phyloP scores from a whole-genome alignment of 2,888 invertebrate genomes.

The Hyppa rectilinea region DNA sequence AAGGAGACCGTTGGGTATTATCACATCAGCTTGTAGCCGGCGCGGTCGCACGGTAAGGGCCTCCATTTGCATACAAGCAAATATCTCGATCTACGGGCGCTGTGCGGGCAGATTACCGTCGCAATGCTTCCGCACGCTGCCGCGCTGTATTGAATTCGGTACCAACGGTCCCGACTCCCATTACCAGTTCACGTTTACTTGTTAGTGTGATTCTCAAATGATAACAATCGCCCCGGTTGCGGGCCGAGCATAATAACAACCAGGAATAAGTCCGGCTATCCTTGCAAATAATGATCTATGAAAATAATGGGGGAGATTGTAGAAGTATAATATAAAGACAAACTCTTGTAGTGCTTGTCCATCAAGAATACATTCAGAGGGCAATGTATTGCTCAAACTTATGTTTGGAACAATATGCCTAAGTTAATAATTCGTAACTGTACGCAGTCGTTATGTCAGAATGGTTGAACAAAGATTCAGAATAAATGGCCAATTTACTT shows the following conservation, averaged over 20 bases:
- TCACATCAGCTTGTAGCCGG: conserved; percentile 85
- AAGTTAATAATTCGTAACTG: conserved; percentile 28
- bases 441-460: conserved; percentile 37
- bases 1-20: conserved; percentile 87
- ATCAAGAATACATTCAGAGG: conserved; percentile 39
- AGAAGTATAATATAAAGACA: conserved; percentile 5
- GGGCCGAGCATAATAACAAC: conserved; percentile 74
- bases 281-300: conserved; percentile 61
- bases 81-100: conserved; percentile 86
- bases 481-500: conserved; percentile 40
- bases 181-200: conserved; percentile 85
- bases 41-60: conserved; percentile 87
- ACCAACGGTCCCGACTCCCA: conserved; percentile 80
- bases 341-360: conserved; percentile 23
- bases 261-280: conserved; percentile 64
- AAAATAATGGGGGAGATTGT: conserved; percentile 42
- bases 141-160: conserved; percentile 86
- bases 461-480: conserved; percentile 37
- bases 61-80: conserved; percentile 89
- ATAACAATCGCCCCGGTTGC: conserved; percentile 81
- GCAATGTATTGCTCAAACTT: conserved; percentile 21
- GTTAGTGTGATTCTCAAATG: conserved; percentile 87
- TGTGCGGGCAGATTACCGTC: conserved; percentile 83
- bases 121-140: conserved; percentile 85
- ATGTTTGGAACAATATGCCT: conserved; percentile 12